phyloP scores from a whole-genome alignment of 2,113 vertebrate species.

The Halcyon malimbica region DNA sequence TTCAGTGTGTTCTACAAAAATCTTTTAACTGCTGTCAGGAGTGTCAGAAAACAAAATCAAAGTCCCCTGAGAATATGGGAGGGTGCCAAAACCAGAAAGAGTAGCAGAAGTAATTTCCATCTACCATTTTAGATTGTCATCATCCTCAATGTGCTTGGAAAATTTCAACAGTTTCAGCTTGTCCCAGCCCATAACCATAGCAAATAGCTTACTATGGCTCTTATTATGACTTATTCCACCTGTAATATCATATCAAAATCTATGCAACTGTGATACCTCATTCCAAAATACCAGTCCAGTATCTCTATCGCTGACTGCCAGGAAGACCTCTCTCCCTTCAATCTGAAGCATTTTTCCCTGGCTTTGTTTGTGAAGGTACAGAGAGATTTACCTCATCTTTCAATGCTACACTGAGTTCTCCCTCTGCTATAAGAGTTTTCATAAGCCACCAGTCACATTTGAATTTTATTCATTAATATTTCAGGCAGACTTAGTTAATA shows the following conservation, averaged over 20 bases:
- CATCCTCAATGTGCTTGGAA: neutral
- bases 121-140: neutral
- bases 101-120: neutral
- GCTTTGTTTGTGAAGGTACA: neutral
- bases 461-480: neutral
- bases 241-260: neutral
- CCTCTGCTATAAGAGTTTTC: neutral
- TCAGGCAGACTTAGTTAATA: neutral
- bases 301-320: neutral
- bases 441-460: neutral
- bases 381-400: neutral
- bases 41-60: slow-evolving; percentile 20
- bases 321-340: neutral
- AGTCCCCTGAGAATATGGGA: neutral
- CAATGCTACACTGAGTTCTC: neutral
- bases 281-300: neutral
- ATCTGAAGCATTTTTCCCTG: neutral
- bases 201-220: neutral
- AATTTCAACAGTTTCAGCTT: neutral
- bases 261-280: neutral
- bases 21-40: slow-evolving; percentile 13
- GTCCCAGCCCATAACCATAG: neutral
- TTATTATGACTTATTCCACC: neutral
- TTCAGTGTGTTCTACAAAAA: neutral
- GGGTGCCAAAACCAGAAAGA: neutral